These are phyloP conservation scores for Scomber colias DNA, from an alignment of 2,113 vertebrate species.

Conservation along the genomic window DNA sequence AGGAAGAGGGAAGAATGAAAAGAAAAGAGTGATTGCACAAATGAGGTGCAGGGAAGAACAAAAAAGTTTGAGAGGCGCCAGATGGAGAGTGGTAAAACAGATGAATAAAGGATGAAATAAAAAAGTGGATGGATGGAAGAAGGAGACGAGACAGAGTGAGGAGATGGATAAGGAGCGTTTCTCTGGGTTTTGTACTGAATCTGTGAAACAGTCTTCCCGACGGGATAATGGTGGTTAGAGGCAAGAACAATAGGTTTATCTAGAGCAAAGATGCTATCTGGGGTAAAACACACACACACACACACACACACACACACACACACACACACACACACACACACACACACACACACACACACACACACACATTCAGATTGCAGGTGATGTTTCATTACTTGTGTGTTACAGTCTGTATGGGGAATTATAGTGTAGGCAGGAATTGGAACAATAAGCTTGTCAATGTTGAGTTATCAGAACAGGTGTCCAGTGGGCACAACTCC, in stretches of 20 bases:
- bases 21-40: conserved; percentile 61
- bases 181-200: conserved; percentile 60
- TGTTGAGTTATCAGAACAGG: conserved; percentile 61
- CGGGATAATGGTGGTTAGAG: conserved; percentile 68
- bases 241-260: conserved; percentile 74
- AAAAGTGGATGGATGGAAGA: conserved; percentile 46
- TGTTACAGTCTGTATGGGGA: conserved; percentile 31
- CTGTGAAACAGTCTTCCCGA: conserved; percentile 57
- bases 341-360: conserved; percentile 41
- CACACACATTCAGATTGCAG: conserved; percentile 23
- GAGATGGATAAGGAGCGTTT: conserved; percentile 65
- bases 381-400: conserved; percentile 50
- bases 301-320: conserved; percentile 26
- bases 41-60: conserved; percentile 52
- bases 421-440: conserved; percentile 44
- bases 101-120: conserved; percentile 63
- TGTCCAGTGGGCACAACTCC: conserved; percentile 47
- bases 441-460: conserved; percentile 56
- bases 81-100: conserved; percentile 67
- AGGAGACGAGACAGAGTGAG: conserved; percentile 44
- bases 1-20: conserved; percentile 27
- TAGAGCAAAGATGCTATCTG: conserved; percentile 64
- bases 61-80: conserved; percentile 68
- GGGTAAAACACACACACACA: conserved; percentile 45
- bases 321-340: conserved; percentile 28